phyloP scores from a whole-genome alignment of 1,140 invertebrate genomes.

The Chironomus striatipennis region DNA sequence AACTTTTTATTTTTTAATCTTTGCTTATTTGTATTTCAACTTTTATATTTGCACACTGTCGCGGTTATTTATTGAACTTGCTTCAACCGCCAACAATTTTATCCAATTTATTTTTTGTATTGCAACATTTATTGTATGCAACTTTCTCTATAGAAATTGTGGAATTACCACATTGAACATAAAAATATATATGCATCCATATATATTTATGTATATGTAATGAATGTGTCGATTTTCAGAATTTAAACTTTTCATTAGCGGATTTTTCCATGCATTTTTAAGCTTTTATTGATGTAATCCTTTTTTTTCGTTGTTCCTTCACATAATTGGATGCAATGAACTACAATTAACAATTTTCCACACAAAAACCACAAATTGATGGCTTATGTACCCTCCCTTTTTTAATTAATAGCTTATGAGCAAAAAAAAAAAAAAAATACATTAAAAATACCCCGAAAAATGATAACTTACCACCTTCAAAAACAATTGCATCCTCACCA shows the following conservation, averaged over 20 bases:
- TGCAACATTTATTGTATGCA: background rate
- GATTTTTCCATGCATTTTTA: background rate
- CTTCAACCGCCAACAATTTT: background rate
- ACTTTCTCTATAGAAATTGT: conserved; percentile 9
- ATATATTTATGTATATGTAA: background rate
- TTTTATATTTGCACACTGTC: no score
- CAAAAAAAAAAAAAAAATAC: no score
- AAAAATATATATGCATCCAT: background rate
- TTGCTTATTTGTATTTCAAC: no score
- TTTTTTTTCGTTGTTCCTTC: background rate
- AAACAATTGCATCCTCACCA: conserved; percentile 41
- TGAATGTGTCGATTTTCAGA: background rate
- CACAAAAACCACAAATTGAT: no score
- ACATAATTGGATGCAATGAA: no score
- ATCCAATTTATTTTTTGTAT: background rate
- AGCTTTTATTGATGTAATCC: background rate
- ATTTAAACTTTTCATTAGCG: background rate
- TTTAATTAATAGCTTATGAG: no score
- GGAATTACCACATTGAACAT: no score
- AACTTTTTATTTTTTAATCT: no score
- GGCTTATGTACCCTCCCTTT: no score
- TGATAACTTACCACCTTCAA: conserved; percentile 31
- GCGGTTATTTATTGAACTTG: background rate
- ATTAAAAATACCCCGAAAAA: no score
- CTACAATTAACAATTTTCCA: no score